Base-by-base conservation (phyloP, 2,797 vertebrate species). In the Otolemur crassicaudatus region DNA sequence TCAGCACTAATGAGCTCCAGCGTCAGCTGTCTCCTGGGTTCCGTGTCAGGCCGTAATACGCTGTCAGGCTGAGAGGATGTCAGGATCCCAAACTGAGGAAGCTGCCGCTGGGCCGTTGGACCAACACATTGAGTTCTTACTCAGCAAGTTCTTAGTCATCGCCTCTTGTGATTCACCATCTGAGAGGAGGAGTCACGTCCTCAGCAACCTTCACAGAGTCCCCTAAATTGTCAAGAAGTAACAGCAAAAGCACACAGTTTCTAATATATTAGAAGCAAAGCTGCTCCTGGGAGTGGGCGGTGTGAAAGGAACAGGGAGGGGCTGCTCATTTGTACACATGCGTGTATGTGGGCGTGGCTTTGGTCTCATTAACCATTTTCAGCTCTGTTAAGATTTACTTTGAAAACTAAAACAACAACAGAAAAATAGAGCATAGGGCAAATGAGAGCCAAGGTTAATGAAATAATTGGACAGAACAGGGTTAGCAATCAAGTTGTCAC, bases 231-330 rank as follows among this genome's bases (percentile, higher is more conserved):
- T 25, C 70, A 60, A 77, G 75, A 92, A 84, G n/a, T 40, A 67
- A 67, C 4, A 63, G 9, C 29, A 27, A 19, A 69, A 25, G 49
- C 40, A 53, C 27, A 73, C 43, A 60, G n/a, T 61, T 86, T 94
- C 58, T 67, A 79, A 43, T 34, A 11, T 3, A 34, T 86, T 43
- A 58, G 58, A 95, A 85, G n/a, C 37, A 22, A 79, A 92, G 37
- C 29, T 81, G 9, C 49, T 69, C 86, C 29, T 37, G 16, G 27
- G 27, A 88, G 5, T 70, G 65, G 29, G 19, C 7, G 7, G 2
- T 56, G 6, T 56, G 13, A 43, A 56, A 94, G 67, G 19, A 69
- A n/a, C 1, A 16, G 29, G 2, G 23, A 63, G 46, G 2, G 8
- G 4, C n/a, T 63, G 56, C 2, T 12, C 46, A 10, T 4, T 12